A percentile compares a stretch with the other conserved stretches of the same genome.
These are phyloP conservation scores for Ligdia adustata DNA, from an alignment of 2,888 invertebrate genomes.

Conservation along the genomic window DNA sequence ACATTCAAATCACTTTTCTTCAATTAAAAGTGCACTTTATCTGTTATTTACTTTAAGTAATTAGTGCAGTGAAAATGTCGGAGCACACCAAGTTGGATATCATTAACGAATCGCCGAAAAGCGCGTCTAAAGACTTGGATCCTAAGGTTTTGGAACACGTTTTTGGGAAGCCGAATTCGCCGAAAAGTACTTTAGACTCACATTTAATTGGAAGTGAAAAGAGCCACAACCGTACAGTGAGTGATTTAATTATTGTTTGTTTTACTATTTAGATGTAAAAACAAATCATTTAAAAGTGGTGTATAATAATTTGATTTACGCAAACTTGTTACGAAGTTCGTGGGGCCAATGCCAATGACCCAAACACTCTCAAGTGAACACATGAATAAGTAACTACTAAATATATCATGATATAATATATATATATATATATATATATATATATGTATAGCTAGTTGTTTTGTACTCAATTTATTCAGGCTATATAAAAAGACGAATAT, in stretches of 20 bases:
- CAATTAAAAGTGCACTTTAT: slow-evolving; percentile 11
- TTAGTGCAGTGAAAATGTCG: slow-evolving; percentile 39
- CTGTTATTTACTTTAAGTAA: neutral
- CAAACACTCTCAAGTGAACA: too few relatives aligned
- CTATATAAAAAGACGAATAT: too few relatives aligned
- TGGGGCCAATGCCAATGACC: too few relatives aligned
- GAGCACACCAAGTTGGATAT: slow-evolving; percentile 46
- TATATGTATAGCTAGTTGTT: too few relatives aligned
- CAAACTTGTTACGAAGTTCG: too few relatives aligned
- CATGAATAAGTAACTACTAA: too few relatives aligned
- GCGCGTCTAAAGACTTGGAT: slow-evolving; percentile 38
- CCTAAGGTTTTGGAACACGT: slow-evolving; percentile 60
- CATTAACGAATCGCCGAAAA: slow-evolving; percentile 46
- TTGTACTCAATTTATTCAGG: too few relatives aligned
- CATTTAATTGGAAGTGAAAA: slow-evolving; percentile 46
- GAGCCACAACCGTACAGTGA: slow-evolving; percentile 31
- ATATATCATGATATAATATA: too few relatives aligned
- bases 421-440: too few relatives aligned
- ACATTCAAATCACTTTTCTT: neutral
- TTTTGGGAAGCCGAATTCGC: slow-evolving; percentile 56
- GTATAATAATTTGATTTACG: too few relatives aligned
- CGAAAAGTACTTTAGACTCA: slow-evolving; percentile 31
- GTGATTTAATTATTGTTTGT: slow-evolving; percentile 5
- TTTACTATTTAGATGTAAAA: too few relatives aligned
- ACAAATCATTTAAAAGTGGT: too few relatives aligned